Evolutionary conservation across 2,113 vertebrate species (phyloP), one percentile per base, ranked within the genome.

Genomic region (Albula glossodonta): DNA sequence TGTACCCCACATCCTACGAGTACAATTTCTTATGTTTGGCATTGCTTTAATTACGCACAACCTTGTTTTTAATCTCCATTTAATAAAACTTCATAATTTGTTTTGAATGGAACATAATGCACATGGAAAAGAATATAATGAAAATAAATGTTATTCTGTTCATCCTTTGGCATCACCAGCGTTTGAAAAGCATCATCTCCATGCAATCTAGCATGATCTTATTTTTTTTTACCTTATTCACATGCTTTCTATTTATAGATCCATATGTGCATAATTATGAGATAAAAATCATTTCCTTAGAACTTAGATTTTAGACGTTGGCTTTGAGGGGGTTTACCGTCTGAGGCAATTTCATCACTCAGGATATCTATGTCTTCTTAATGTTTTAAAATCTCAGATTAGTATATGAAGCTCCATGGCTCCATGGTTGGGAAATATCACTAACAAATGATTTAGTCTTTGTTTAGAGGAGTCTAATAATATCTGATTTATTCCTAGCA

Each of bases 1-100:
- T 41, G 51, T 10, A 8, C 25, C 41, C 31, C 19, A 63, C 53
- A 12, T n/a, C 41, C 12, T 22, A 22, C 22, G 13, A 60, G 53
- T 60, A 31, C 25, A 63, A 83, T 83, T 83, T 25, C 52, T 15
- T 83, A 51, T 83, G 11, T 60, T 57, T 51, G 2, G 56, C 52
- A 63, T 83, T 19, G n/a, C 56, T 83, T 83, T 83, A 60, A 83
- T 83, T 60, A 57, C 17, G 10, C 60, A 31, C 17, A 83, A 5
- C 9, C 70, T 17, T 63, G 15, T 74, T 74, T 74, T 74, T 74
- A 66, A 41, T 66, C 5, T 22, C 3, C 1, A 66, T 66, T 60
- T 66, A 74, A 74, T 74, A 41, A 31, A 41, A 83, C 31, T 60
- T 83, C 25, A n/a, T 48, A 10, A 31, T 83, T 52, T 82, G 51